Base-by-base conservation (phyloP, 2,113 vertebrate genomes). In the Syngnathus scovelli region DNA sequence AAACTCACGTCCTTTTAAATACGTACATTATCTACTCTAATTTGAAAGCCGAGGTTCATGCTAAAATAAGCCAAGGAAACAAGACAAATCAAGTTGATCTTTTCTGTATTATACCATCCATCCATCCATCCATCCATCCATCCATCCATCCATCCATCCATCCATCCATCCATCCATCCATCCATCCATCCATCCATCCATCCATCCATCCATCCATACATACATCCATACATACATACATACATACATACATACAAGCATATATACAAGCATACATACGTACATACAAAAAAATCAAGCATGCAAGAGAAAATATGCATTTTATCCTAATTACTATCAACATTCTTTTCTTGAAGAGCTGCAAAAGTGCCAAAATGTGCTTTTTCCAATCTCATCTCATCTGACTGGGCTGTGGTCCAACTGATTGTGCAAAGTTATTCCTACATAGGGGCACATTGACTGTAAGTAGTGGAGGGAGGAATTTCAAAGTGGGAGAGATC, bases 361-460 rank as follows among this genome's bases (percentile, higher is more conserved):
- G 74, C 54, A 80, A 78, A 80, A 79, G 67, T 82, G 67, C 69
- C 60, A 74, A 84, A 84, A 79, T 66, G 69, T 71, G 72, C 79
- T 82, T 79, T 83, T 66, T 72, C 79, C 67, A 77, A 81, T 82
- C 84, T 86, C 37, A 5, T 43, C 58, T 48, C 67, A 80, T 36
- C 81, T 86, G 76, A 82, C 80, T 72, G 58, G 78, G 80, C 82
- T 68, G 72, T 74, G 60, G 71, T 83, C 64, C 78, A 74, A 71
- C 68, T 74, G 86, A 89, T 90, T 86, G 83, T 83, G 66, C 70
- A 65, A 52, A 43, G 66, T 67, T 83, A 82, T 67, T 83, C 79
- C 78, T 70, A 72, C 81, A 90, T 90, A 80, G 61, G 86, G 89
- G 90, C 70, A 69, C 83, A 91, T 89, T 92, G 86, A 89, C 3